Base-by-base conservation (phyloP, 2,888 invertebrate species). In the Drosophila melanosoma region DNA sequence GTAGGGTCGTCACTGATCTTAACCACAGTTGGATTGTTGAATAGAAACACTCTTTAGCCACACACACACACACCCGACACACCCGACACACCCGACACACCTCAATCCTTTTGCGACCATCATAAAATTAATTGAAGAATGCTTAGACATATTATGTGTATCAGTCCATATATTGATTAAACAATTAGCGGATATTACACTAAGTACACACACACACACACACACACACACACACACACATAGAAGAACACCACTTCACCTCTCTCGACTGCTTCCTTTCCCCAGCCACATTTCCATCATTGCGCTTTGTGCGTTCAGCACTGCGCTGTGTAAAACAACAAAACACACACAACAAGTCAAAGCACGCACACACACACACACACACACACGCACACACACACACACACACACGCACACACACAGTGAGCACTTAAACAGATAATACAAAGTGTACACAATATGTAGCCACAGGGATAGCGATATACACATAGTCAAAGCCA, bases 131-230 rank as follows among this genome's bases (percentile, higher is more conserved):
- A 74, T 82, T 80, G 71, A 82, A 78, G 68, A 71, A 23, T 35
- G 26, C 58, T 53, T 20, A 36, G 20, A 40, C 33, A 48, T 11
- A 17, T 29, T n/a, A 23, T 59, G 42, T 54, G 33, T 38, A 38
- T n/a, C 29, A 48, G 67, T 58, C 33, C 32, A 49, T 73, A 65
- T 87, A 85, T 85, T 87, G 87, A 85, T 87, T 85, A 85, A 83
- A 79, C 86, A 85, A 87, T 85, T 85, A 85, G 81, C 70, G 74
- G 52, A 74, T 76, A 83, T 84, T 84, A 79, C 85, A 79, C 81
- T 53, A 59, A 73, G 60, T 60, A 74, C 75, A 83, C 58, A 78
- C 48, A 65, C 58, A 72, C 66, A 69, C 63, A 63, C 15, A 20
- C 52, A 35, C 5, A 42, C 10, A 1, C 11, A 20, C 1, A 12